These are phyloP conservation scores for Chalcis sispes DNA, from an alignment of 2,888 invertebrate genomes.

Conservation along the genomic window DNA sequence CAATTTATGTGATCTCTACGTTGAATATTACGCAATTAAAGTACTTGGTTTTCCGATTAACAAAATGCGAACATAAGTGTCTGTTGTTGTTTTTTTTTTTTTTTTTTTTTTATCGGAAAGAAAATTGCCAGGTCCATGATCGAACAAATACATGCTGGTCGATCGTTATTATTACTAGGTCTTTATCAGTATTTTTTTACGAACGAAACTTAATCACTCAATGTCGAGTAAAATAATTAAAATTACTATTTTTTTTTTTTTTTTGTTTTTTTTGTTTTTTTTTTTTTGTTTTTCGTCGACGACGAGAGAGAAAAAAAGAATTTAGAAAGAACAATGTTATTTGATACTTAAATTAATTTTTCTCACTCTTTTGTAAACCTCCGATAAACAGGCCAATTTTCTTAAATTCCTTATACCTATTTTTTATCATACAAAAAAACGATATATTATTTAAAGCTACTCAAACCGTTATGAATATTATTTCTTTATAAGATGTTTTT, in stretches of 20 bases:
- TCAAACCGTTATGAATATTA: too few relatives aligned
- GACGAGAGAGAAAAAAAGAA: background rate
- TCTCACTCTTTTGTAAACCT: slow-evolving; percentile 34
- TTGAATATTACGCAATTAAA: slow-evolving; percentile 32
- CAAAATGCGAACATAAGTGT: slow-evolving; percentile 41
- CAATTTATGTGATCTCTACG: slow-evolving; percentile 35
- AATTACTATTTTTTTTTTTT: background rate
- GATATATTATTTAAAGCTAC: too few relatives aligned
- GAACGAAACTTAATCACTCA: slow-evolving; percentile 12
- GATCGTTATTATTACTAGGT: slow-evolving; percentile 35
- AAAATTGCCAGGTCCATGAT: slow-evolving; percentile 22
- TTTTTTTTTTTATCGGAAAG: slow-evolving; percentile 23
- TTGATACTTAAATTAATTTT: slow-evolving; percentile 28
- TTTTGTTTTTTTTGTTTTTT: too few relatives aligned
- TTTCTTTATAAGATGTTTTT: too few relatives aligned
- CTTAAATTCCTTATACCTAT: too few relatives aligned
- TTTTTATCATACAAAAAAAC: too few relatives aligned
- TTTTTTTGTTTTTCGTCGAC: too few relatives aligned
- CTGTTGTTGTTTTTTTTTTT: too few relatives aligned
- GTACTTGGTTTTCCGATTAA: slow-evolving; percentile 33
- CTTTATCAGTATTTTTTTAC: slow-evolving; percentile 1
- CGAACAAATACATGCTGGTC: slow-evolving; percentile 40
- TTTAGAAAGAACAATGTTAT: slow-evolving; percentile 28
- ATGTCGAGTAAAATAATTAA: slow-evolving; percentile 28
- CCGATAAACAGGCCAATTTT: background rate